phyloP scores from a whole-genome alignment of 2,113 vertebrate species.

The Rhagologus leucostigma region DNA sequence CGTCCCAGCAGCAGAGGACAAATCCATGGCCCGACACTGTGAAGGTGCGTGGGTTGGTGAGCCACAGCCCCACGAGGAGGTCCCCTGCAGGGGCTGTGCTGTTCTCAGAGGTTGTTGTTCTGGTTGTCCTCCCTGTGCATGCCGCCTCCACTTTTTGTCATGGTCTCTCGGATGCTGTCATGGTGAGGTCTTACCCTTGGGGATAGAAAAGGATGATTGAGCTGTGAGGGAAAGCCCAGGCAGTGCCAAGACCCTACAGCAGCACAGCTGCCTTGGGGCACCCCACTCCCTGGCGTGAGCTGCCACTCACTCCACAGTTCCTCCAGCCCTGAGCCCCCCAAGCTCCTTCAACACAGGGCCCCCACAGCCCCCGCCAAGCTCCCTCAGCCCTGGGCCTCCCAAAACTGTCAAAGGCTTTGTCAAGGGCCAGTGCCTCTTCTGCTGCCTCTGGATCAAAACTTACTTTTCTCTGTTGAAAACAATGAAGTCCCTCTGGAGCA shows the following conservation, averaged over 20 bases:
- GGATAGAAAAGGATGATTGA: not conserved
- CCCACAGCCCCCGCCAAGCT: not conserved
- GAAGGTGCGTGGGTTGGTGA: not conserved
- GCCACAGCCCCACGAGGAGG: not conserved
- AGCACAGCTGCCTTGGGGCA: accelerated
- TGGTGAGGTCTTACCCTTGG: slow-evolving; percentile 57
- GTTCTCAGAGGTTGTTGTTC: slow-evolving; percentile 47
- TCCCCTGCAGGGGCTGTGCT: not conserved
- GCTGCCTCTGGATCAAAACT: slow-evolving; percentile 29
- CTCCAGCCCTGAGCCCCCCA: not conserved
- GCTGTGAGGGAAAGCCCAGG: not conserved
- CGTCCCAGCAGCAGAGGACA: not conserved
- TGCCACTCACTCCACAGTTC: not conserved
- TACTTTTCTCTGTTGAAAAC: slow-evolving; percentile 99
- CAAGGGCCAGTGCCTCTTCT: not conserved
- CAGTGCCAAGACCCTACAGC: not conserved
- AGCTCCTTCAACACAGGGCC: not conserved
- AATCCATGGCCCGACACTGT: accelerated
- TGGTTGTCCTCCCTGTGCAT: slow-evolving; percentile 5
- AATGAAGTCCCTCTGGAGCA: slow-evolving; percentile 92
- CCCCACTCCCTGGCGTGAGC: not conserved
- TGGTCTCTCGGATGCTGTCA: slow-evolving; percentile 20
- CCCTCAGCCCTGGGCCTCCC: too few species aligned
- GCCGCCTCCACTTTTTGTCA: slow-evolving; percentile 41
- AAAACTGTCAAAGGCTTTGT: not conserved